Evolutionary conservation across 2,113 vertebrate species (phyloP), one percentile per base, ranked within the genome.

Genomic region (Labeo rohita): DNA sequence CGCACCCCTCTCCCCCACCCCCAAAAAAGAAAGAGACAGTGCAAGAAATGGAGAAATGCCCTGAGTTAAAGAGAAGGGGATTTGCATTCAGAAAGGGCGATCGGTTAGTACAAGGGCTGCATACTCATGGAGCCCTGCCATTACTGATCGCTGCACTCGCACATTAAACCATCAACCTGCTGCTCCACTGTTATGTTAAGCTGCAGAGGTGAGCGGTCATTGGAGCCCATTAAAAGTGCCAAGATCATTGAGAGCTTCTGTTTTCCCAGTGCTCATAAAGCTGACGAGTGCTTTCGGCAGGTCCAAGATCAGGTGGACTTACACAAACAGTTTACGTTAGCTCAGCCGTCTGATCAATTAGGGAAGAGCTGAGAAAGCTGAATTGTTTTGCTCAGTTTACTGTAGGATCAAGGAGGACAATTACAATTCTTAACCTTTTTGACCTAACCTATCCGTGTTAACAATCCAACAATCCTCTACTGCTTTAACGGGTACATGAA

Each of bases 51-150:
- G 83, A 82, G 8, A n/a, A 75, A 74, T 86, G 79, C 84, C 84
- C 86, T 85, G 88, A 90, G 87, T 90, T 87, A 89, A 84, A 89
- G 89, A 91, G 84, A 84, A 85, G 85, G 21, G 86, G 80, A 93
- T 94, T 94, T 94, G 92, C 88, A 94, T 94, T 92, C 89, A 88
- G 86, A 90, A 72, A 75, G 83, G 75, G 86, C 66, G 16, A 61
- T 84, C 91, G 77, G 87, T 90, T 85, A 89, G 90, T 87, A 89
- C 68, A 82, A 92, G 91, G 72, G 87, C 70, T 84, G 91, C 93
- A 92, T 93, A 86, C 87, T 90, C 21, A 91, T 90, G 85, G 85
- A 39, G 28, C 34, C 34, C 59, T 65, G 56, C 68, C 65, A 72
- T 86, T 72, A 73, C 84, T 63, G 77, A 72, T 18, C 28, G 49